These are phyloP conservation scores for Scaptomyza flava DNA, from an alignment of 2,888 invertebrate species.

Conservation along the genomic window DNA sequence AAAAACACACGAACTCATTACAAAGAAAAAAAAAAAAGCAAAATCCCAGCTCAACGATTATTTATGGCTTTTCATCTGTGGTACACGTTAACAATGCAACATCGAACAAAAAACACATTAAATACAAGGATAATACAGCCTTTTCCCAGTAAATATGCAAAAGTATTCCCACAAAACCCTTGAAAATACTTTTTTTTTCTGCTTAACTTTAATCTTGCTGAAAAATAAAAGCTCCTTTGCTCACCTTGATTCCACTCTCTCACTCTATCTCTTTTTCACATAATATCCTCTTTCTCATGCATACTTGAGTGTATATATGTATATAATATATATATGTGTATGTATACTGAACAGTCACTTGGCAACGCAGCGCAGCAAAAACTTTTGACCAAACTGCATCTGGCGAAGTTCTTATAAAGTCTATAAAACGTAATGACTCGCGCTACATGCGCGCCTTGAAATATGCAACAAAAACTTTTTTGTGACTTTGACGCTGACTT, in stretches of 20 bases:
- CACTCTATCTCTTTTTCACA: constrained; percentile 11
- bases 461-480: constrained; percentile 72
- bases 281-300: constrained; percentile 14
- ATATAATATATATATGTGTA: constrained; percentile 1
- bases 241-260: constrained; percentile 12
- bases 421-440: constrained; percentile 77
- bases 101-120: constrained; percentile 27
- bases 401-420: constrained; percentile 71
- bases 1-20: background rate
- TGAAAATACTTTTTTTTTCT: constrained; percentile 38
- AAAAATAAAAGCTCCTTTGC: constrained; percentile 18
- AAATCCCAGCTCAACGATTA: constrained; percentile 26
- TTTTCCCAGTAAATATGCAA: background rate
- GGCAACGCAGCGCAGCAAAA: constrained; percentile 52
- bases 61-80: constrained; percentile 7
- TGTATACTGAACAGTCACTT: constrained; percentile 36
- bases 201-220: constrained; percentile 37
- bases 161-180: constrained; percentile 31
- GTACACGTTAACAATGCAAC: background rate
- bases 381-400: constrained; percentile 72
- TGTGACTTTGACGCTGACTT: constrained; percentile 58
- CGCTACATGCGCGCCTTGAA: constrained; percentile 67
- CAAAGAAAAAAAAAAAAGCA: constrained; percentile 8
- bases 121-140: constrained; percentile 30
- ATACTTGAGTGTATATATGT: background rate